Percentiles rank a stretch among this genome's conserved stretches.
phyloP scores from a whole-genome alignment of 1,140 invertebrate species.

The Bombus breviceps region DNA sequence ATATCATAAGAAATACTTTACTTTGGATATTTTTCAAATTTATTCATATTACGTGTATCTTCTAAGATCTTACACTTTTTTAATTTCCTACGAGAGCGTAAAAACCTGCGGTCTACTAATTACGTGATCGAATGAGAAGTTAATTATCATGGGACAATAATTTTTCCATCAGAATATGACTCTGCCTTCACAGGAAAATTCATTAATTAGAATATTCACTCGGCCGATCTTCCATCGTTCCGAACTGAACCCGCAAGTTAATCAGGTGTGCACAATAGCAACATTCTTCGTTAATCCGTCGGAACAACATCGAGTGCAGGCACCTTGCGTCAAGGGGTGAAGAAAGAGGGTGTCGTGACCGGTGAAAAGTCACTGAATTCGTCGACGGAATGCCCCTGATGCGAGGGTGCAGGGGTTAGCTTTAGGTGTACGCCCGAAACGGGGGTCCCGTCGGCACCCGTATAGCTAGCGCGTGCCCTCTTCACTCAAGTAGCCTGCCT shows the following conservation, averaged over 20 bases:
- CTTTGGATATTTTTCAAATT: no score
- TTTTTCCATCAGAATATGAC: neutral
- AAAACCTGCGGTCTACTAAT: neutral
- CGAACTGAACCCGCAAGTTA: neutral
- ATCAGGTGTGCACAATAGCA: conserved; percentile 19
- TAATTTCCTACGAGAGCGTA: no score
- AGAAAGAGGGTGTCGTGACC: conserved; percentile 61
- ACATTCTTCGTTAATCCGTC: conserved; percentile 34
- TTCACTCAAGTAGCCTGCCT: conserved; percentile 77
- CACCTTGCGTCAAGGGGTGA: conserved; percentile 73
- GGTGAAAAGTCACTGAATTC: conserved; percentile 75
- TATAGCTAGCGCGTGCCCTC: conserved; percentile 79
- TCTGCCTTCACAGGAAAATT: no score
- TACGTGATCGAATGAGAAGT: neutral
- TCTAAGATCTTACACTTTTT: no score
- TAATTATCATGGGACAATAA: neutral
- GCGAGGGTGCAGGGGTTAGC: conserved; percentile 74
- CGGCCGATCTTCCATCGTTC: no score
- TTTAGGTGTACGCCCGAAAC: conserved; percentile 75
- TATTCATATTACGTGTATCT: no score
- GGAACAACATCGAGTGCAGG: conserved; percentile 37
- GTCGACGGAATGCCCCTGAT: conserved; percentile 67
- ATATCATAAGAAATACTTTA: no score
- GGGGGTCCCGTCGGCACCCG: conserved; percentile 67
- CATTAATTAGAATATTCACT: neutral